phyloP scores from a whole-genome alignment of 2,113 vertebrate species.

The Galeopterus variegatus region DNA sequence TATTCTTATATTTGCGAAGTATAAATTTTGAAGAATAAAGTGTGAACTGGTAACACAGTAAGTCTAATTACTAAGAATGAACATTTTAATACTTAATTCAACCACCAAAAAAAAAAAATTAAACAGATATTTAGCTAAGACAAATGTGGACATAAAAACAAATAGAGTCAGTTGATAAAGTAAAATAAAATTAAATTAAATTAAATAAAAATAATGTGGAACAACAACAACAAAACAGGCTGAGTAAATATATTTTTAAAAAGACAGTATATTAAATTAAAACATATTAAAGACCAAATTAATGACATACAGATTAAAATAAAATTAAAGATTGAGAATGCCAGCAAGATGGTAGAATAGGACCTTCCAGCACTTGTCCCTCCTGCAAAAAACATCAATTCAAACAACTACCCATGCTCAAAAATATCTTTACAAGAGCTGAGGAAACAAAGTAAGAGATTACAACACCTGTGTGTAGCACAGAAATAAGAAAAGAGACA shows the following conservation, averaged over 20 bases:
- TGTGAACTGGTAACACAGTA: background rate
- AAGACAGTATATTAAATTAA: background rate
- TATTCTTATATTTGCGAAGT: background rate
- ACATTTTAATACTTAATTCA: background rate
- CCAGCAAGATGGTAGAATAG: too few relatives aligned
- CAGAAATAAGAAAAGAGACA: too few relatives aligned
- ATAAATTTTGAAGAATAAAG: background rate
- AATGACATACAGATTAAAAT: background rate
- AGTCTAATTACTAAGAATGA: background rate
- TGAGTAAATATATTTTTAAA: background rate
- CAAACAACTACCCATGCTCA: too few relatives aligned
- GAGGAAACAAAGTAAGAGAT: too few relatives aligned
- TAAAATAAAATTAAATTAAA: slow-evolving; percentile 4
- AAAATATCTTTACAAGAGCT: too few relatives aligned
- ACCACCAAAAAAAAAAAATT: background rate
- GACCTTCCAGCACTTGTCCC: too few relatives aligned
- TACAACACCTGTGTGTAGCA: too few relatives aligned
- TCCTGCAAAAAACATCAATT: too few relatives aligned
- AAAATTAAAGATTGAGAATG: too few relatives aligned
- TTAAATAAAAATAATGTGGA: background rate
- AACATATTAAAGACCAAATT: background rate
- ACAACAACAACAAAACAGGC: slow-evolving; percentile 12
- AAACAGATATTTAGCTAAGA: background rate
- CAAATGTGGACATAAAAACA: background rate
- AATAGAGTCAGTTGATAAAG: background rate